Evolutionary conservation across 1,140 invertebrate genomes (phyloP).

Genomic region (Mamestra configurata): DNA sequence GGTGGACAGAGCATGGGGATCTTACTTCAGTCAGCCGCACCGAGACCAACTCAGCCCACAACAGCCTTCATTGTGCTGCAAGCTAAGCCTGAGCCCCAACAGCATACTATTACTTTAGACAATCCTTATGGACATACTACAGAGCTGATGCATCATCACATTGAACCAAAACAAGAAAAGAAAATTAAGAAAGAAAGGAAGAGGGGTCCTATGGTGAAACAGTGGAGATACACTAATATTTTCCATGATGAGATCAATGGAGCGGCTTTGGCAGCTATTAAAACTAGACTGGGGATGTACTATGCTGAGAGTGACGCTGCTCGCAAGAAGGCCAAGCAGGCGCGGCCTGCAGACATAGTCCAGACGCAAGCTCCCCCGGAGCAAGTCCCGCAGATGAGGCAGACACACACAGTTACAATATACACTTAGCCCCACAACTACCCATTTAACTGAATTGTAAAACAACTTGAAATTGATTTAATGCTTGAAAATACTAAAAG

Average conservation of each 20-base stretch:
- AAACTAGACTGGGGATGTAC: conserved; percentile 86
- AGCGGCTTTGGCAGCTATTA: conserved; percentile 84
- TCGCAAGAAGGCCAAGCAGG: conserved; percentile 83
- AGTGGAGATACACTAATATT: conserved; percentile 87
- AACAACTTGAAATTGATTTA: conserved; percentile 20
- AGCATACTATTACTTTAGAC: conserved; percentile 70
- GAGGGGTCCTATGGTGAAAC: conserved; percentile 85
- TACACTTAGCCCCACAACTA: conserved; percentile 61
- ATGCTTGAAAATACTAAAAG: neutral
- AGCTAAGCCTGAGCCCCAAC: conserved; percentile 78
- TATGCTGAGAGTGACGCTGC: conserved; percentile 86
- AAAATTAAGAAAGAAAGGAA: conserved; percentile 78
- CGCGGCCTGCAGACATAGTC: conserved; percentile 71
- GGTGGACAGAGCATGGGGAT: conserved; percentile 80
- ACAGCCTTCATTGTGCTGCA: conserved; percentile 83
- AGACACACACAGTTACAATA: conserved; percentile 79
- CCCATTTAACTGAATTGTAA: conserved; percentile 26
- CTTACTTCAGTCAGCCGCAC: conserved; percentile 75
- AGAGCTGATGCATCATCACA: conserved; percentile 62
- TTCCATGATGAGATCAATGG: conserved; percentile 88
- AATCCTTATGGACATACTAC: conserved; percentile 68
- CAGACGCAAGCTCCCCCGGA: conserved; percentile 74
- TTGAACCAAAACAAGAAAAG: conserved; percentile 71
- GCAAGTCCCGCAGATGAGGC: conserved; percentile 68
- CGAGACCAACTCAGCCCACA: conserved; percentile 72